These are phyloP conservation scores for Drosophila kambysellisi DNA, from an alignment of 2,888 invertebrate species.

Conservation along the genomic window DNA sequence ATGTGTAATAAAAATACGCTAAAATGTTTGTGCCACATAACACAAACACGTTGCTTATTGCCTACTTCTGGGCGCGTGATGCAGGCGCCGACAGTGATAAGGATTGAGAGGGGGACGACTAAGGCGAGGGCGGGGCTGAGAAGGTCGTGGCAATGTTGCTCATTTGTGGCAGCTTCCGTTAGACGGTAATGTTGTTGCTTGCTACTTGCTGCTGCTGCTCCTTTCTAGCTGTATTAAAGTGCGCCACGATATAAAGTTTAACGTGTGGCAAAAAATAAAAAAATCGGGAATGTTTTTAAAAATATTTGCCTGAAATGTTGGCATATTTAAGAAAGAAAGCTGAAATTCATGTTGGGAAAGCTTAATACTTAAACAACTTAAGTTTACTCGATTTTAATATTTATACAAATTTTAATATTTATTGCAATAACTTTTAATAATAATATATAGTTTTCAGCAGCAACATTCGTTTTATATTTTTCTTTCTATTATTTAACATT, in stretches of 20 bases:
- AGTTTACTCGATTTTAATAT: background rate
- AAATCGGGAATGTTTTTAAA: background rate
- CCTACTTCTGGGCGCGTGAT: constrained; percentile 70
- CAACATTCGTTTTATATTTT: background rate
- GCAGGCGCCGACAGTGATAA: constrained; percentile 23
- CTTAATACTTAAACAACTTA: background rate
- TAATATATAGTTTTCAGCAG: background rate
- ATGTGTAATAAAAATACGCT: constrained; percentile 79
- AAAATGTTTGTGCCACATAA: constrained; percentile 78
- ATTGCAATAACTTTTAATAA: background rate
- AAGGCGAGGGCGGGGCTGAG: background rate
- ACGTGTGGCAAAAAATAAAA: background rate
- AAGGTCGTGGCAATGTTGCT: constrained; percentile 64
- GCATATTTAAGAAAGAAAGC: background rate
- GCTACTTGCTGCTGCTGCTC: constrained; percentile 6
- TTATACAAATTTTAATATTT: too few species aligned
- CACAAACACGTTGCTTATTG: constrained; percentile 79
- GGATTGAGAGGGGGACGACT: background rate
- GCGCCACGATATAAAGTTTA: background rate
- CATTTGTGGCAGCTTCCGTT: constrained; percentile 72
- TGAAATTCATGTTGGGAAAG: background rate
- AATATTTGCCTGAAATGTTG: background rate
- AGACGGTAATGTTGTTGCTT: constrained; percentile 49
- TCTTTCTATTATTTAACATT: too few species aligned
- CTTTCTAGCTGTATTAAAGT: constrained; percentile 47